These are phyloP conservation scores for Agraylea sexmaculata DNA, from an alignment of 1,140 invertebrate genomes.

Conservation along the genomic window DNA sequence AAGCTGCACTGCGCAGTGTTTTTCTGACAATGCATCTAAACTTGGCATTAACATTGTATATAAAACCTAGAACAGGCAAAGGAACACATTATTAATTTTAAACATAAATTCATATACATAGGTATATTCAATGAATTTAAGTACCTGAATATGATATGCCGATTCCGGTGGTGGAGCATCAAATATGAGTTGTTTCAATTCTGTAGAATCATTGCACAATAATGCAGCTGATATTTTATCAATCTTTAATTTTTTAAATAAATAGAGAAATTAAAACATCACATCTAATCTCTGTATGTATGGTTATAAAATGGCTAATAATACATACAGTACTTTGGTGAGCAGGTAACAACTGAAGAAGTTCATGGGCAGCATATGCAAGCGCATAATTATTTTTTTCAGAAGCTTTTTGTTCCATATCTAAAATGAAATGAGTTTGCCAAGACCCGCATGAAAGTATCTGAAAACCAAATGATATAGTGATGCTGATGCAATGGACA, in stretches of 20 bases:
- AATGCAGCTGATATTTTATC: conserved; percentile 37
- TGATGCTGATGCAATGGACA: conserved; percentile 5
- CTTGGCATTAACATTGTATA: conserved; percentile 90
- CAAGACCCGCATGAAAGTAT: conserved; percentile 60
- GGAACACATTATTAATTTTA: neutral
- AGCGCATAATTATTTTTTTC: conserved; percentile 65
- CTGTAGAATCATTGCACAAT: conserved; percentile 31
- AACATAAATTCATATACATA: too few species aligned
- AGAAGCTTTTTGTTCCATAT: conserved; percentile 81
- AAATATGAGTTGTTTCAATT: conserved; percentile 35
- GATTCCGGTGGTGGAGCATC: conserved; percentile 37
- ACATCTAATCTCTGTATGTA: too few species aligned
- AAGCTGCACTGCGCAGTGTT: conserved; percentile 76
- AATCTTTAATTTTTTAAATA: conserved; percentile 24
- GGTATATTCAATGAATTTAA: too few species aligned
- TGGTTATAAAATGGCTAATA: too few species aligned
- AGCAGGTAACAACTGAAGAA: conserved; percentile 83
- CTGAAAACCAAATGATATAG: conserved; percentile 22
- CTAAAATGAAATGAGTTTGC: conserved; percentile 81
- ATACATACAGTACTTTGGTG: conserved; percentile 47
- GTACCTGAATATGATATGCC: conserved; percentile 37
- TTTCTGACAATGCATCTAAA: conserved; percentile 66
- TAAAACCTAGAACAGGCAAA: conserved; percentile 55
- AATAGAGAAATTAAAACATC: too few species aligned
- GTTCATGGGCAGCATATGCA: conserved; percentile 70